These are phyloP conservation scores for Pseudomyrmex concolor DNA, from an alignment of 1,140 invertebrate genomes.

Conservation along the genomic window DNA sequence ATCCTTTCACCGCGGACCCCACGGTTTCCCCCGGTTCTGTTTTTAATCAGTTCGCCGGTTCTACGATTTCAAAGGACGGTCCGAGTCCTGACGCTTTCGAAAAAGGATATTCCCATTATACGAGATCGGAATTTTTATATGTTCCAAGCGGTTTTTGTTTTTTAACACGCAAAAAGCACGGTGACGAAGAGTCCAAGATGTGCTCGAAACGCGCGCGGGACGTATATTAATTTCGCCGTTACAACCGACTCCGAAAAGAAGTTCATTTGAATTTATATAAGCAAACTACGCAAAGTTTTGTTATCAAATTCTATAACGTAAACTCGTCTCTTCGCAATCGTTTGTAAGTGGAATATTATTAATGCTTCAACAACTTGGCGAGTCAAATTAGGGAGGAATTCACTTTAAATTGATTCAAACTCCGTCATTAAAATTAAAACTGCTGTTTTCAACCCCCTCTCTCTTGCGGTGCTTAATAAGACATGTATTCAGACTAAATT, in stretches of 20 bases:
- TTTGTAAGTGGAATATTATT: not conserved
- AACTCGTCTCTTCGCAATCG: not conserved
- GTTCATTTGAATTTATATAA: too few relatives aligned
- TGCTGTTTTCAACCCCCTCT: too few relatives aligned
- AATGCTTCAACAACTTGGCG: not conserved
- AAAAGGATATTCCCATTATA: not conserved
- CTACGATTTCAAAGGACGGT: slow-evolving; percentile 52
- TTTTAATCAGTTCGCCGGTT: slow-evolving; percentile 54
- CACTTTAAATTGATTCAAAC: not conserved
- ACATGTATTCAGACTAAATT: too few relatives aligned
- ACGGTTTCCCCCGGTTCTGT: not conserved
- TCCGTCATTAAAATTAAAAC: not conserved
- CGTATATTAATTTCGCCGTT: too few relatives aligned
- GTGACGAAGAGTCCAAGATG: too few relatives aligned
- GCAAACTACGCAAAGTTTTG: not conserved
- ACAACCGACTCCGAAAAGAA: too few relatives aligned
- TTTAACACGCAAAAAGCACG: too few relatives aligned
- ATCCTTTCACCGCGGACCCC: slow-evolving; percentile 49
- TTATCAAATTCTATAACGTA: not conserved
- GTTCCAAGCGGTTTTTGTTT: too few relatives aligned
- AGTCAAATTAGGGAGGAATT: not conserved
- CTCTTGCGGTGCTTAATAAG: too few relatives aligned
- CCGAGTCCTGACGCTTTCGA: not conserved
- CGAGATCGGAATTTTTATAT: too few relatives aligned
- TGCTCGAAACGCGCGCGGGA: too few relatives aligned